Evolutionary conservation across 30 jellyfish, hydroid and myxozoan species (phyloP).

Genomic region (Aurelia aurita): DNA sequence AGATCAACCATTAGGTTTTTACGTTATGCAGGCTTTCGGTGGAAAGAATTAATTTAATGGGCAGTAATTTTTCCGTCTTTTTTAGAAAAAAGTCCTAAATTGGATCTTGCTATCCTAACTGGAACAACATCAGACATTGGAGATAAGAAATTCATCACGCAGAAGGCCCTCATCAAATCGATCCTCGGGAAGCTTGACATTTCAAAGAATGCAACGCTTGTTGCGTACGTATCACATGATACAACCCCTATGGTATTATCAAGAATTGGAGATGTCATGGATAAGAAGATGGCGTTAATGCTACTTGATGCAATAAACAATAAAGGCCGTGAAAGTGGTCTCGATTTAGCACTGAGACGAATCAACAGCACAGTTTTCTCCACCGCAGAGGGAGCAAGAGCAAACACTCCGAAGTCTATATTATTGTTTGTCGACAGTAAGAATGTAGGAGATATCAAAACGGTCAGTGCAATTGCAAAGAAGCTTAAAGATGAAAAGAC

Average conservation of each 20-base stretch:
- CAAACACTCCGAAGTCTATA: conserved; percentile 74
- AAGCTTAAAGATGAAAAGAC: conserved; percentile 72
- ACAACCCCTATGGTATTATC: conserved; percentile 23
- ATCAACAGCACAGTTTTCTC: conserved; percentile 86
- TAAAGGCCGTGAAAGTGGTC: conserved; percentile 8
- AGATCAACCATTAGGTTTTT: too few species aligned
- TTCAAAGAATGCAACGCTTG: conserved; percentile 23
- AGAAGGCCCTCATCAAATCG: conserved; percentile 31
- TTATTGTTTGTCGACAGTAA: conserved; percentile 76
- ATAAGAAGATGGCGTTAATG: conserved; percentile 1
- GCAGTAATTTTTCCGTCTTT: background rate
- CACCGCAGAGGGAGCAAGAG: conserved; percentile 78
- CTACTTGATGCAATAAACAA: conserved; percentile 10
- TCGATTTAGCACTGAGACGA: conserved; percentile 49
- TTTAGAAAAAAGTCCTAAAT: background rate
- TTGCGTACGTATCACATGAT: conserved; percentile 58
- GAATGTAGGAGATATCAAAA: conserved; percentile 30
- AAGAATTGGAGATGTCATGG: conserved; percentile 40
- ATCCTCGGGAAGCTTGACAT: conserved; percentile 43
- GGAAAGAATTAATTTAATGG: background rate
- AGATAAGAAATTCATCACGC: conserved; percentile 41
- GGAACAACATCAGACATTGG: conserved; percentile 64
- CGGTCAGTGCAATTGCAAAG: conserved; percentile 63
- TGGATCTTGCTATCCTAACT: conserved; percentile 55
- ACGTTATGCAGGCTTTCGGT: too few species aligned